phyloP scores from a whole-genome alignment of 2,113 vertebrate genomes.

The Hippopotamus amphibius region DNA sequence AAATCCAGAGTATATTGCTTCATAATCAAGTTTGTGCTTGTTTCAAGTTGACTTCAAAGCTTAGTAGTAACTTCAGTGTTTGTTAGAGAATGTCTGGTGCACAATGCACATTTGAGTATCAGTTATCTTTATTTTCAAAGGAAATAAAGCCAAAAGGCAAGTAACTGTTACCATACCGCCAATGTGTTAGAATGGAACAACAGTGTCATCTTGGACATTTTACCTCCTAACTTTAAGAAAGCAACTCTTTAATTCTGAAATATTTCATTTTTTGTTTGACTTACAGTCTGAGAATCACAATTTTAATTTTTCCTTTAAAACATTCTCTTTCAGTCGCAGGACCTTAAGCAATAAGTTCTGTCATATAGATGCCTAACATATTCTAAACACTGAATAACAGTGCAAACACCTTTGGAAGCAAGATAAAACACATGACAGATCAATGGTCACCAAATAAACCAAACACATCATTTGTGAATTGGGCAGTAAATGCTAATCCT shows the following conservation, averaged over 20 bases:
- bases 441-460: not conserved
- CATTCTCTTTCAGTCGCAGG: not conserved
- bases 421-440: not conserved
- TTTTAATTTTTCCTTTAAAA: constrained; percentile 38
- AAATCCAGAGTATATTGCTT: not conserved
- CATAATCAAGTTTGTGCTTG: not conserved
- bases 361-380: not conserved
- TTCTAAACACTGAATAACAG: not conserved
- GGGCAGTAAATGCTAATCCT: not conserved
- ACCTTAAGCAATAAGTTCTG: not conserved
- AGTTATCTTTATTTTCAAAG: constrained; percentile 2
- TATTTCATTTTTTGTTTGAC: not conserved
- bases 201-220: constrained; percentile 7
- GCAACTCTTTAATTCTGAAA: constrained; percentile 45
- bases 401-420: constrained; percentile 30
- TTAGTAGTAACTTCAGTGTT: not conserved
- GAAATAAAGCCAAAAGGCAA: constrained; percentile 44
- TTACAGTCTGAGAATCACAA: not conserved
- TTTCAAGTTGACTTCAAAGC: constrained; percentile 32
- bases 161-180: not conserved
- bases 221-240: not conserved
- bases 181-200: constrained; percentile 41
- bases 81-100: not conserved
- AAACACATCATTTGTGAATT: not conserved
- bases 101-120: not conserved